Conservation (phyloP, 2,113 vertebrate species). For the Otolemur garnettii region DNA sequence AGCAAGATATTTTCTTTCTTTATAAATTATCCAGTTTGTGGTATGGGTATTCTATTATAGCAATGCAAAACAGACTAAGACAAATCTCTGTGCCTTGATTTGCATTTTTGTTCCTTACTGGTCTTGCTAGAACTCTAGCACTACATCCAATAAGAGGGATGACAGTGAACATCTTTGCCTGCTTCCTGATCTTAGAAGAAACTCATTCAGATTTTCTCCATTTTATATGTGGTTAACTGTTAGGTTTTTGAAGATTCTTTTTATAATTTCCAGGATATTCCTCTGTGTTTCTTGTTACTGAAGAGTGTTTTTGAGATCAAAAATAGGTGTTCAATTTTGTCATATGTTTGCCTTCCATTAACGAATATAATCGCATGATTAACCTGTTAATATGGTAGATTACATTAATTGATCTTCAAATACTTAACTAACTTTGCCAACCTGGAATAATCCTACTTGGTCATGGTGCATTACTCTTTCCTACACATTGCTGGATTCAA, state of each 20-base stretch:
- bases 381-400: not conserved
- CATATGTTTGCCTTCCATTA: not conserved
- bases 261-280: not conserved
- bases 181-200: not conserved
- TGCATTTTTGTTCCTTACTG: not conserved
- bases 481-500: not conserved
- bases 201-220: not conserved
- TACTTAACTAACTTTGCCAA: not conserved
- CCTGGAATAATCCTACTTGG: not conserved
- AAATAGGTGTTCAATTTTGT: not conserved
- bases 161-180: not conserved
- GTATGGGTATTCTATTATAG: not conserved
- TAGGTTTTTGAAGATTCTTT: not conserved
- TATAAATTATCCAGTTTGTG: not conserved
- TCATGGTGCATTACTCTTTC: not conserved
- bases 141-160: not conserved
- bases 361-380: not conserved
- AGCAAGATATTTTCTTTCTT: not conserved
- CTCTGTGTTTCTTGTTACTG: not conserved
- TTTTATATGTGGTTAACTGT: not conserved
- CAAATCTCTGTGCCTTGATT: not conserved
- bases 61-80: not conserved
- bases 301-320: not conserved
- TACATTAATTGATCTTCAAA: not conserved
- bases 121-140: not conserved